A percentile compares a stretch with the other conserved stretches of the same genome.
phyloP scores from a whole-genome alignment of 2,797 vertebrate species.

The Bucorvus abyssinicus region DNA sequence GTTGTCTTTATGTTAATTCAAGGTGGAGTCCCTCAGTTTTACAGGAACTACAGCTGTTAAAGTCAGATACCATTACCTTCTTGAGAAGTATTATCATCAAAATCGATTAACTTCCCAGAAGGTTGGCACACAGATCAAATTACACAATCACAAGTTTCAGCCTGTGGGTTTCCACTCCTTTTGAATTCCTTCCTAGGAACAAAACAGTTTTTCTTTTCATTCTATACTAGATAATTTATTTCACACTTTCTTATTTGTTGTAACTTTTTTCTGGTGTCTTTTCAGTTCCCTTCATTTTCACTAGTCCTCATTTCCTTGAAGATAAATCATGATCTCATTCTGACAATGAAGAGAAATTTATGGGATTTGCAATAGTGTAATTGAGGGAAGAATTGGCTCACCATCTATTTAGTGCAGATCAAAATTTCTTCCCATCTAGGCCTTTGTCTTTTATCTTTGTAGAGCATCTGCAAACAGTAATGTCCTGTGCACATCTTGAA shows the following conservation, averaged over 20 bases:
- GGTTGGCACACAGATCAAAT: background rate
- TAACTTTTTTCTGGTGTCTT: background rate
- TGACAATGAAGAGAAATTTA: background rate
- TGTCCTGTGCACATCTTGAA: background rate
- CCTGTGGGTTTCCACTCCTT: background rate
- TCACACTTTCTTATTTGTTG: background rate
- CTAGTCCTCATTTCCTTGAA: background rate
- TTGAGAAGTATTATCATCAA: background rate
- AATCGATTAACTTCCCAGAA: background rate
- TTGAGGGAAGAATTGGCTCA: background rate
- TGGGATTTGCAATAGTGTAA: background rate
- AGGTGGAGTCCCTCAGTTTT: background rate
- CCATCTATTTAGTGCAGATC: background rate
- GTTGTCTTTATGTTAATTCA: background rate
- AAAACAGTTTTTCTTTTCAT: background rate
- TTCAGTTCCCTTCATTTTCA: background rate
- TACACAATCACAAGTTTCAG: background rate
- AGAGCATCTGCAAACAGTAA: slow-evolving; percentile 4
- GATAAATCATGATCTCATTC: background rate
- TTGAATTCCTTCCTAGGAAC: background rate
- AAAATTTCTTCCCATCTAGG: background rate
- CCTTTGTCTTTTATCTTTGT: background rate
- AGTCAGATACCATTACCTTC: background rate
- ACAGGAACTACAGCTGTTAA: background rate
- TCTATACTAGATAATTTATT: background rate